A percentile compares a stretch with the other conserved stretches of the same genome.
These are phyloP conservation scores for Lontra canadensis DNA, from an alignment of 2,113 vertebrate species.

Conservation along the genomic window DNA sequence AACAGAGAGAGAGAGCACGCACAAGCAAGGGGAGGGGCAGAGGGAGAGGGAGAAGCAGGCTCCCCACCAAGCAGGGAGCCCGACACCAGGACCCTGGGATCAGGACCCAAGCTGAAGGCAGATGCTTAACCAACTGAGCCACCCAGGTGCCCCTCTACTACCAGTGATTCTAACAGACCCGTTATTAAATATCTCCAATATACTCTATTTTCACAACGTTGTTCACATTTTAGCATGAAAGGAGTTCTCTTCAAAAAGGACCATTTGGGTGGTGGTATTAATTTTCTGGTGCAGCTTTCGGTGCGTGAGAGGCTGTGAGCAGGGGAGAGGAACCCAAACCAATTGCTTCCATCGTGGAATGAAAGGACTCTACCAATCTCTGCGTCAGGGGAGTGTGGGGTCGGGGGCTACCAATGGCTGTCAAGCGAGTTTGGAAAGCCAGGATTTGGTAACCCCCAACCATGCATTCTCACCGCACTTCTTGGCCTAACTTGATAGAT, in stretches of 20 bases:
- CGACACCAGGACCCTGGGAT: no score
- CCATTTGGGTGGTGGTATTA: not conserved
- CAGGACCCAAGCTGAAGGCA: no score
- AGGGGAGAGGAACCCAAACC: not conserved
- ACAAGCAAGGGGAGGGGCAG: no score
- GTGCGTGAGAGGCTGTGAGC: not conserved
- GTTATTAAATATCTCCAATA: not conserved
- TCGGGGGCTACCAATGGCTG: slow-evolving; percentile 9
- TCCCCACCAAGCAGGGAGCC: no score
- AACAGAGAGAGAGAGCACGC: not conserved
- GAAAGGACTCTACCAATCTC: not conserved
- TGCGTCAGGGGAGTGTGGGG: not conserved
- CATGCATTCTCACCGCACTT: slow-evolving; percentile 61
- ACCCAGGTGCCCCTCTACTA: no score
- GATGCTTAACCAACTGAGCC: no score
- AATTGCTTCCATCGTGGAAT: not conserved
- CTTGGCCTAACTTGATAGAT: slow-evolving; percentile 73
- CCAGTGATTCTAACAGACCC: not conserved
- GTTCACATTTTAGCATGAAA: not conserved
- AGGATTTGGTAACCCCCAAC: slow-evolving; percentile 54
- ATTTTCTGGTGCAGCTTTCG: not conserved
- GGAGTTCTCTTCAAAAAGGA: not conserved
- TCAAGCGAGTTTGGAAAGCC: slow-evolving; percentile 61
- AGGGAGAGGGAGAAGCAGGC: no score
- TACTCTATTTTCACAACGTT: not conserved